Evolutionary conservation across 2,797 vertebrate species (phyloP).

Genomic region (Mallotus villosus): DNA sequence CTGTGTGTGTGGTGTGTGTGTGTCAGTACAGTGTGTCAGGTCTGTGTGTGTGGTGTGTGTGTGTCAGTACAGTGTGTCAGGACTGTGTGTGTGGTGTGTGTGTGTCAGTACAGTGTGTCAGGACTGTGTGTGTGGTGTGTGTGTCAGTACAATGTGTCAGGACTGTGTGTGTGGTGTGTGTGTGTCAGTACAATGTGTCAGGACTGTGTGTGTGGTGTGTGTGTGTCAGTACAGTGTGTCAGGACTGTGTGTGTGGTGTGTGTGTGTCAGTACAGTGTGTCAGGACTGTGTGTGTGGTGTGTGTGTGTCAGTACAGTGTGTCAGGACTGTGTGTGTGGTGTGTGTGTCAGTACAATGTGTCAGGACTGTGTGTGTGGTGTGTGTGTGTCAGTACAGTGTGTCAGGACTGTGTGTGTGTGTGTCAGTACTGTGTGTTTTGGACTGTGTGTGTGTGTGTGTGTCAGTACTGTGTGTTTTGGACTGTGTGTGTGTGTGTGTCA

Average conservation of each 20-base stretch:
- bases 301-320: background rate
- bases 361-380: slow-evolving; percentile 25
- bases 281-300: slow-evolving; percentile 4
- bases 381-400: background rate
- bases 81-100: slow-evolving; percentile 16
- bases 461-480: background rate
- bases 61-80: slow-evolving; percentile 25
- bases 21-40: background rate
- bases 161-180: background rate
- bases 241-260: background rate
- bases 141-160: slow-evolving; percentile 15
- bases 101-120: slow-evolving; percentile 23
- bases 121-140: slow-evolving; percentile 7
- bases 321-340: background rate
- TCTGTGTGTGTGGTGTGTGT: slow-evolving; percentile 28
- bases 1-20: slow-evolving; percentile 10
- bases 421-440: slow-evolving; percentile 14
- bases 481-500: slow-evolving; percentile 37
- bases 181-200: background rate
- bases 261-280: background rate
- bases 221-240: background rate
- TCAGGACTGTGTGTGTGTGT: slow-evolving; percentile 28
- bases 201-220: background rate
- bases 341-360: background rate
- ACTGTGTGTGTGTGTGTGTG: background rate